phyloP scores from a whole-genome alignment of 1,140 invertebrate genomes.

The Triops cancriformis region DNA sequence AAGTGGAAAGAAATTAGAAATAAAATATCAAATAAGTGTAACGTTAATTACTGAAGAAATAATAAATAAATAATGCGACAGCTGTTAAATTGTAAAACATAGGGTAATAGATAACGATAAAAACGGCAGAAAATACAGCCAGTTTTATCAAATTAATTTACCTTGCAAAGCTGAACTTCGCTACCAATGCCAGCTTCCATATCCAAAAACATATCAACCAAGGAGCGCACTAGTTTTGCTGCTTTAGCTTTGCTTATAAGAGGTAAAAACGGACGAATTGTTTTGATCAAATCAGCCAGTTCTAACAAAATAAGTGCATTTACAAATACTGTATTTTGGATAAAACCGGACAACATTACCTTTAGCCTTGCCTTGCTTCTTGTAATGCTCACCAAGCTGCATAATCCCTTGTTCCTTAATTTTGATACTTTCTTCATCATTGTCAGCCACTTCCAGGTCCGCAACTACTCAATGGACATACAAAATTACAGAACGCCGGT shows the following conservation, averaged over 20 bases:
- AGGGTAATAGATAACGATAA: too few species aligned
- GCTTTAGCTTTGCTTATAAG: constrained; percentile 98
- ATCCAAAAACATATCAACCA: constrained; percentile 96
- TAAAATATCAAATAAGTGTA: too few species aligned
- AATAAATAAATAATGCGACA: too few species aligned
- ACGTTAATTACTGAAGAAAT: too few species aligned
- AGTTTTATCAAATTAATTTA: not conserved
- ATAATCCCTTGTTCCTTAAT: constrained; percentile 83
- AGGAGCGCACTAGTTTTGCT: constrained; percentile 88
- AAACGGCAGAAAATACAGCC: not conserved
- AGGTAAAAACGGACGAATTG: constrained; percentile 80
- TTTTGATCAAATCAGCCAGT: constrained; percentile 84
- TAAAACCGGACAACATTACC: constrained; percentile 34
- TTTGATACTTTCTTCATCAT: constrained; percentile 76
- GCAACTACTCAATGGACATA: constrained; percentile 31
- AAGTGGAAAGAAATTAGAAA: too few species aligned
- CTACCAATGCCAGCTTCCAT: constrained; percentile 88
- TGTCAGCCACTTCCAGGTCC: constrained; percentile 45
- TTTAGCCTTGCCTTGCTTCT: constrained; percentile 85
- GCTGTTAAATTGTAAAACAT: too few species aligned
- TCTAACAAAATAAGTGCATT: constrained; percentile 44
- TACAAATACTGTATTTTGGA: not conserved
- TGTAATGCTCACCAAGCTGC: constrained; percentile 78
- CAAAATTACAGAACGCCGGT: not conserved
- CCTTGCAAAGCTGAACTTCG: constrained; percentile 63